phyloP scores from a whole-genome alignment of 2,888 invertebrate genomes.

The Harpagoxenus sublaevis region DNA sequence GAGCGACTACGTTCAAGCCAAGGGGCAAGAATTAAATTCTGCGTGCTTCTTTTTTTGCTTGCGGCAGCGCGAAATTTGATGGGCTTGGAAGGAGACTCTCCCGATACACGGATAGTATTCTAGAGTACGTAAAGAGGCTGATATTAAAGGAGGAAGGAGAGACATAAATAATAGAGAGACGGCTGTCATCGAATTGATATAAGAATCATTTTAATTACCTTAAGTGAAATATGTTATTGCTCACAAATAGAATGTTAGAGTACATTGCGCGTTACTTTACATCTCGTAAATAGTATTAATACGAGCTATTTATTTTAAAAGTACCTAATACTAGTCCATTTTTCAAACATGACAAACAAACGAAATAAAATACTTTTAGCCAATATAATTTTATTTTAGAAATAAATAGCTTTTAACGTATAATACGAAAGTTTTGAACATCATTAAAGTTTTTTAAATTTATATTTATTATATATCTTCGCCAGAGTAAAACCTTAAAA shows the following conservation, averaged over 20 bases:
- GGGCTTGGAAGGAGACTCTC: slow-evolving; percentile 45
- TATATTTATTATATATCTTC: background rate
- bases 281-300: background rate
- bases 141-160: slow-evolving; percentile 34
- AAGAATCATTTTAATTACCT: slow-evolving; percentile 4
- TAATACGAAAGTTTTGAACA: background rate
- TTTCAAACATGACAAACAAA: background rate
- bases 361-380: background rate
- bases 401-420: background rate
- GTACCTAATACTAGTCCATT: background rate
- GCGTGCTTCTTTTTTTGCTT: slow-evolving; percentile 68
- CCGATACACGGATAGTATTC: slow-evolving; percentile 33
- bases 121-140: slow-evolving; percentile 46
- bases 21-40: slow-evolving; percentile 73
- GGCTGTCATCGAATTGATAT: background rate
- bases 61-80: slow-evolving; percentile 68
- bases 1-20: slow-evolving; percentile 71
- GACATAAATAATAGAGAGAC: slow-evolving; percentile 15
- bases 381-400: background rate
- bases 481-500: background rate
- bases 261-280: background rate
- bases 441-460: background rate
- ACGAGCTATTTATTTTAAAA: background rate
- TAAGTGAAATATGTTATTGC: background rate
- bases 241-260: background rate